Evolutionary conservation across 2,888 invertebrate genomes (phyloP), one percentile per base, ranked within the genome.

Genomic region (Drosophila affinis): DNA sequence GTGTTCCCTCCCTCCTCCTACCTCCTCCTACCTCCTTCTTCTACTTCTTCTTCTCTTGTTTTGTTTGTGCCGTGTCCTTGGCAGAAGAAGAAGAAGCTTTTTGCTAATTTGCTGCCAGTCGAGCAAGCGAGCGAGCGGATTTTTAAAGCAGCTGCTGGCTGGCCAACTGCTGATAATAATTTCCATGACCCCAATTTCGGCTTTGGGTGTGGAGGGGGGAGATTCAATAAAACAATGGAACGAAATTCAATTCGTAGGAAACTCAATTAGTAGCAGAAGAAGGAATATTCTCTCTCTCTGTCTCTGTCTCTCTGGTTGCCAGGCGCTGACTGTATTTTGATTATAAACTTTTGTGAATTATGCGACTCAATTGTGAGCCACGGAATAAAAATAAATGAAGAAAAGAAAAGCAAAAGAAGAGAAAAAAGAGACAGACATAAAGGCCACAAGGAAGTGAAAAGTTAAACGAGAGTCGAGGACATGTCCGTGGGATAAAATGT

Each of bases 321-420:
- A 39, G 39, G n/a, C 58, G 27, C 10, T 49, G 52, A 62, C 45
- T 60, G 59, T 60, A 49, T 65, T 62, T 74, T 76, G 76, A 78
- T 81, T 78, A 65, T 61, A 75, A 81, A 78, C 77, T 79, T 71
- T 76, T 74, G 32, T 79, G 69, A 85, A 77, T 82, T 79, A 85
- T 77, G 78, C 47, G 68, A 64, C 51, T 61, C 44, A 79, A 77
- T 82, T 75, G 82, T 71, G 68, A 21, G 64, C 51, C 44, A 52
- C 72, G 69, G 45, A 56, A 21, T 21, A 60, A 62, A 57, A 29
- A 49, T 18, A 34, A 60, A 51, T 12, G 51, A 24, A 44, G 39
- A 45, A 44, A 47, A 27, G 14, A 47, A 53, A 53, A 44, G 17
- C 39, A 55, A 48, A 29, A 49, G 47, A 53, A 21, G 18, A 3